Evolutionary conservation across 2,888 invertebrate species (phyloP).

Genomic region (Nomada flava): DNA sequence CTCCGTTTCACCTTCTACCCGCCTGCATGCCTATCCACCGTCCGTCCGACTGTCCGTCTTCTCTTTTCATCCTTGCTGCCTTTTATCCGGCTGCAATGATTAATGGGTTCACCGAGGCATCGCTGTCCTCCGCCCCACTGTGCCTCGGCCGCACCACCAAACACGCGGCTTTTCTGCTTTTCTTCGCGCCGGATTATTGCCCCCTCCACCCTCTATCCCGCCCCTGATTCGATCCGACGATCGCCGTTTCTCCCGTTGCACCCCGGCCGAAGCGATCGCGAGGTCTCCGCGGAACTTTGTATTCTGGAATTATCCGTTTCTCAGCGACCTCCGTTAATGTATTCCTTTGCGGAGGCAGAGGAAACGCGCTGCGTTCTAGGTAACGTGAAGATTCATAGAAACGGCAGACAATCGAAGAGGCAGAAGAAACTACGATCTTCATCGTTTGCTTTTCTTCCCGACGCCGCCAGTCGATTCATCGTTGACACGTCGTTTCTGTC

Average conservation of each 20-base stretch:
- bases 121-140: conserved; percentile 41
- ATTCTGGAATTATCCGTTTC: not conserved
- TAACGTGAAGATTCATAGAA: conserved; percentile 51
- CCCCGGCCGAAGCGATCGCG: conserved; percentile 15
- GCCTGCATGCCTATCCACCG: conserved; percentile 62
- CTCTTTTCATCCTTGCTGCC: conserved; percentile 76
- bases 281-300: not conserved
- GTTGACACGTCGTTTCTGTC: conserved; percentile 46
- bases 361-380: conserved; percentile 40
- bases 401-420: conserved; percentile 49
- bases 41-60: conserved; percentile 78
- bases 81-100: conserved; percentile 81
- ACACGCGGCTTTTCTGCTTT: conserved; percentile 76
- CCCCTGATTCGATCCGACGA: not conserved
- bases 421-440: conserved; percentile 20
- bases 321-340: conserved; percentile 30
- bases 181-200: conserved; percentile 66
- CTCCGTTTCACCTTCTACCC: conserved; percentile 21
- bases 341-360: conserved; percentile 44
- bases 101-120: conserved; percentile 80
- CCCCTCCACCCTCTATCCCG: not conserved
- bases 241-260: not conserved
- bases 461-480: conserved; percentile 47
- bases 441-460: conserved; percentile 10
- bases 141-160: conserved; percentile 21